phyloP scores from a whole-genome alignment of 2,888 invertebrate species.

The Agonopterix arenella region DNA sequence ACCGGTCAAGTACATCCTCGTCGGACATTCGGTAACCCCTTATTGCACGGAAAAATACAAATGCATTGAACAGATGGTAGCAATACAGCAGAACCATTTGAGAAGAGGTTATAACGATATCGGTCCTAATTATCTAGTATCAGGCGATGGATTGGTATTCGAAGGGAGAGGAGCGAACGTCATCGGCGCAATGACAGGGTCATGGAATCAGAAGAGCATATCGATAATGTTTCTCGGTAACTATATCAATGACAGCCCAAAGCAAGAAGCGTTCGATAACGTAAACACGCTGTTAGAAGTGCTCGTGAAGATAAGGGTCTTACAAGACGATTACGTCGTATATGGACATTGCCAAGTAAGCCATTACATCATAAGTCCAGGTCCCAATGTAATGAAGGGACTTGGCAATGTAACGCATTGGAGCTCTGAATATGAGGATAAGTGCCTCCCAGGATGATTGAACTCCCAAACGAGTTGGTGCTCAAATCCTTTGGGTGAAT shows the following conservation, averaged over 20 bases:
- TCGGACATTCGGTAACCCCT: conserved; percentile 46
- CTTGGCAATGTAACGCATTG: conserved; percentile 41
- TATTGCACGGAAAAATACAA: conserved; percentile 34
- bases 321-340: conserved; percentile 35
- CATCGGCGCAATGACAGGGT: conserved; percentile 39
- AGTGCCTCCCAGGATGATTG: conserved; percentile 18
- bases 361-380: conserved; percentile 36
- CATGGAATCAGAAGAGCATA: conserved; percentile 42
- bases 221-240: conserved; percentile 58
- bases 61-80: conserved; percentile 40
- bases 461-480: too few species aligned
- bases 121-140: conserved; percentile 55
- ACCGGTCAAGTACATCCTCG: conserved; percentile 43
- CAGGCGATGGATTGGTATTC: conserved; percentile 49
- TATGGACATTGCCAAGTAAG: conserved; percentile 49
- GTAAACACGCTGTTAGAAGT: conserved; percentile 35
- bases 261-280: conserved; percentile 38
- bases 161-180: conserved; percentile 61
- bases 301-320: conserved; percentile 31
- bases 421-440: conserved; percentile 26
- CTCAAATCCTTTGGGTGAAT: too few species aligned
- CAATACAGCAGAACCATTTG: conserved; percentile 42
- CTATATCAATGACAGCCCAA: conserved; percentile 29
- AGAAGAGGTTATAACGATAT: conserved; percentile 42
- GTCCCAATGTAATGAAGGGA: conserved; percentile 32